Conservation (phyloP, 2,888 invertebrate genomes). For the Watsonalla cultraria region DNA sequence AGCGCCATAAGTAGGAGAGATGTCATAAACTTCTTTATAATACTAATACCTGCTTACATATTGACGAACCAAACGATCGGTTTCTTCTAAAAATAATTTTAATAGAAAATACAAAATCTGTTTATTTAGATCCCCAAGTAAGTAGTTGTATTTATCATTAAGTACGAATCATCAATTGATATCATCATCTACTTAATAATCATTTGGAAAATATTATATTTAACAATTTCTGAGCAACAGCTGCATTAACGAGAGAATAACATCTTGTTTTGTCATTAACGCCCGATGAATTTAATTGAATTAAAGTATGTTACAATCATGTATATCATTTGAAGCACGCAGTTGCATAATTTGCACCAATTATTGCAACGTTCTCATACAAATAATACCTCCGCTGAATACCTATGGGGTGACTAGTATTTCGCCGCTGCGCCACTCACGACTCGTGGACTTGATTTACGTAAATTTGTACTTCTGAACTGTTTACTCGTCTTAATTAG, state of each 20-base stretch:
- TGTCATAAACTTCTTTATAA: too few species aligned
- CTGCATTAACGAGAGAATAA: neutral
- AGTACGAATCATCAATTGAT: too few species aligned
- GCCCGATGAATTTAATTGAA: constrained; percentile 7
- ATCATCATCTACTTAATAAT: too few species aligned
- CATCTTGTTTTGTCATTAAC: constrained; percentile 2
- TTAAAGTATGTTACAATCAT: constrained; percentile 5
- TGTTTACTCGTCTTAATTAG: constrained; percentile 43
- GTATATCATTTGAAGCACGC: constrained; percentile 27
- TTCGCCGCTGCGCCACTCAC: constrained; percentile 45
- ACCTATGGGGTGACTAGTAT: constrained; percentile 31
- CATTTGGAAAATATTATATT: too few species aligned
- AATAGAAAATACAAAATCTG: too few species aligned
- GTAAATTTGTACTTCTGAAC: constrained; percentile 28
- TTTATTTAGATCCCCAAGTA: too few species aligned
- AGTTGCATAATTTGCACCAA: constrained; percentile 36
- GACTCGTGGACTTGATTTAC: constrained; percentile 59
- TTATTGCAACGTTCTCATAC: constrained; percentile 33
- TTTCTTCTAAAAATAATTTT: too few species aligned
- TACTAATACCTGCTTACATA: too few species aligned
- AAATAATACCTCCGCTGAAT: constrained; percentile 24
- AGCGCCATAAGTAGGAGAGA: too few species aligned
- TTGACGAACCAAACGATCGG: too few species aligned
- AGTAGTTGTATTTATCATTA: too few species aligned
- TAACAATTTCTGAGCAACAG: neutral